Conservation (phyloP, 2,797 vertebrate genomes). For the Varecia variegata region DNA sequence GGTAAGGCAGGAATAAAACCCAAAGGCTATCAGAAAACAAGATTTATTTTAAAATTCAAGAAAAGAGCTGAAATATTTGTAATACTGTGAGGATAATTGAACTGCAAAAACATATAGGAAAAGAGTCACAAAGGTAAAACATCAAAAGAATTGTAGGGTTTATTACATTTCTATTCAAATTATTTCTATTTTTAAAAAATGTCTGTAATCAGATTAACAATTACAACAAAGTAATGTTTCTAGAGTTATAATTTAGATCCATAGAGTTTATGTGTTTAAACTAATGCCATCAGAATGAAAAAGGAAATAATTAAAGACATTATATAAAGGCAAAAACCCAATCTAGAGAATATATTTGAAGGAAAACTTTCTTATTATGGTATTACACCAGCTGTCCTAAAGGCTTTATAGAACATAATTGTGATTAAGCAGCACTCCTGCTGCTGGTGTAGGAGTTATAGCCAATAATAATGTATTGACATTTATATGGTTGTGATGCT, state of each 20-base stretch:
- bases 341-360: constrained; percentile 58
- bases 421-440: constrained; percentile 62
- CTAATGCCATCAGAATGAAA: constrained; percentile 49
- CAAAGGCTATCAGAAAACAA: constrained; percentile 14
- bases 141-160: not conserved
- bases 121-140: constrained; percentile 28
- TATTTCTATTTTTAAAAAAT: constrained; percentile 38
- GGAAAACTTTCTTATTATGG: constrained; percentile 73
- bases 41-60: constrained; percentile 55
- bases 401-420: constrained; percentile 50
- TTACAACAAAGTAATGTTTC: constrained; percentile 55
- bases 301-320: constrained; percentile 38
- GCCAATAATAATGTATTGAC: constrained; percentile 68
- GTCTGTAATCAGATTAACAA: constrained; percentile 56
- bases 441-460: constrained; percentile 55
- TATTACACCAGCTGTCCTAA: constrained; percentile 66
- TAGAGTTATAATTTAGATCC: constrained; percentile 58
- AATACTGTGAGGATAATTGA: not conserved
- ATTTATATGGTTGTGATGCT: constrained; percentile 61
- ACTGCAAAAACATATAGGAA: not conserved
- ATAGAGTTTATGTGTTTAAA: constrained; percentile 53
- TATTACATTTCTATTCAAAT: constrained; percentile 50
- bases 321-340: constrained; percentile 71
- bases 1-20: not conserved
- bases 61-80: not conserved